Conservation (phyloP, 1,140 invertebrate genomes). For the Diachasmimorpha longicaudata region DNA sequence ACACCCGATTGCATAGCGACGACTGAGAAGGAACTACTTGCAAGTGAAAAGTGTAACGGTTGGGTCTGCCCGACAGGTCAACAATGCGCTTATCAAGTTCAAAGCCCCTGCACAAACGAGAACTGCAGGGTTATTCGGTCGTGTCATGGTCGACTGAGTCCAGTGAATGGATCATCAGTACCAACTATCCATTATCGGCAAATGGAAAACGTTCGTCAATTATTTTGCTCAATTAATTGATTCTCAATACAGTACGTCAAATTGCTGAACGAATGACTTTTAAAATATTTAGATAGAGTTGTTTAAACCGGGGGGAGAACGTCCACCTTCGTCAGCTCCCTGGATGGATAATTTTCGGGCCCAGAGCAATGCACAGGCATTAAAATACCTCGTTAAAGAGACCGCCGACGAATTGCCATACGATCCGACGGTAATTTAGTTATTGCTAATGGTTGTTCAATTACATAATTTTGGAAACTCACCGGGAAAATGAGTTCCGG, state of each 20-base stretch:
- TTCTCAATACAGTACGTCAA: background rate
- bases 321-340: background rate
- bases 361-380: background rate
- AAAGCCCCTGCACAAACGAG: slow-evolving; percentile 28
- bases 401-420: background rate
- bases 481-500: background rate
- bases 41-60: slow-evolving; percentile 40
- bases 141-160: slow-evolving; percentile 27
- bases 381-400: background rate
- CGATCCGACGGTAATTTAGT: slow-evolving; percentile 17
- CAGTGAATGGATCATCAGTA: background rate
- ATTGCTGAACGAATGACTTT: background rate
- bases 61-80: slow-evolving; percentile 48
- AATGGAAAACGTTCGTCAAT: background rate
- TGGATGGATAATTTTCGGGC: background rate
- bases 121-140: slow-evolving; percentile 37
- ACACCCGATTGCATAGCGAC: slow-evolving; percentile 40
- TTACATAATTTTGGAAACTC: background rate
- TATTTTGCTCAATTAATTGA: background rate
- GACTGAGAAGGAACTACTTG: slow-evolving; percentile 25
- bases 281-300: background rate
- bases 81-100: slow-evolving; percentile 32
- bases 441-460: background rate
- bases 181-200: background rate
- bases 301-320: background rate